phyloP scores from a whole-genome alignment of 2,797 vertebrate species.

The Myripristis jacobus region DNA sequence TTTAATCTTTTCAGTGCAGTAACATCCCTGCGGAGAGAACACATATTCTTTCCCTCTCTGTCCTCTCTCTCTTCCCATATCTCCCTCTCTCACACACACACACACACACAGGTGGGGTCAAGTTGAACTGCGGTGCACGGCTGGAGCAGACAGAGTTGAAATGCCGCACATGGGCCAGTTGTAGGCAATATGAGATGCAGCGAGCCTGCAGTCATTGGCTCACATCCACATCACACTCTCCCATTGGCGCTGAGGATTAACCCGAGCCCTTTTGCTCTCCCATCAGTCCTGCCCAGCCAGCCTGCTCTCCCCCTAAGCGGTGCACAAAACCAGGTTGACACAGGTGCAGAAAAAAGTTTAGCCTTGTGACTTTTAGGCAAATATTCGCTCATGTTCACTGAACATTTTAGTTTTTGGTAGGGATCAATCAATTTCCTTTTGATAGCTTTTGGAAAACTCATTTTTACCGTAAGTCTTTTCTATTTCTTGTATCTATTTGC shows the following conservation, averaged over 20 bases:
- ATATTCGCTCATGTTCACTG: too few relatives aligned
- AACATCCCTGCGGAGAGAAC: constrained; percentile 4
- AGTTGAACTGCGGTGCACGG: constrained; percentile 1
- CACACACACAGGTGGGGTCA: constrained; percentile 13
- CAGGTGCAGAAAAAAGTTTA: neutral
- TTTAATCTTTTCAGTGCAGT: constrained; percentile 37
- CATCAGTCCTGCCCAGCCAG: constrained; percentile 1
- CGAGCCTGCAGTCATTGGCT: constrained; percentile 43
- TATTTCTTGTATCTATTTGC: too few relatives aligned
- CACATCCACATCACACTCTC: constrained; percentile 26
- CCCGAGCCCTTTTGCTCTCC: constrained; percentile 33
- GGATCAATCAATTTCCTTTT: too few relatives aligned
- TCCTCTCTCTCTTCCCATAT: neutral
- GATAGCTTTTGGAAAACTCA: too few relatives aligned
- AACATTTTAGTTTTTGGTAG: too few relatives aligned
- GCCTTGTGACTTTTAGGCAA: too few relatives aligned
- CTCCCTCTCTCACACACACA: neutral
- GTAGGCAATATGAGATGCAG: constrained; percentile 34
- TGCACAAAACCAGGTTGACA: constrained; percentile 20
- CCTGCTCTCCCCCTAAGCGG: constrained; percentile 18
- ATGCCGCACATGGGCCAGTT: constrained; percentile 31
- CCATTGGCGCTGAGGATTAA: constrained; percentile 45
- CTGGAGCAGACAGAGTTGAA: constrained; percentile 20
- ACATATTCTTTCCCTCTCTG: neutral
- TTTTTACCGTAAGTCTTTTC: too few relatives aligned